Evolutionary conservation across 2,888 invertebrate species (phyloP), one percentile per base, ranked within the genome.

Genomic region (Pollenia angustigena): DNA sequence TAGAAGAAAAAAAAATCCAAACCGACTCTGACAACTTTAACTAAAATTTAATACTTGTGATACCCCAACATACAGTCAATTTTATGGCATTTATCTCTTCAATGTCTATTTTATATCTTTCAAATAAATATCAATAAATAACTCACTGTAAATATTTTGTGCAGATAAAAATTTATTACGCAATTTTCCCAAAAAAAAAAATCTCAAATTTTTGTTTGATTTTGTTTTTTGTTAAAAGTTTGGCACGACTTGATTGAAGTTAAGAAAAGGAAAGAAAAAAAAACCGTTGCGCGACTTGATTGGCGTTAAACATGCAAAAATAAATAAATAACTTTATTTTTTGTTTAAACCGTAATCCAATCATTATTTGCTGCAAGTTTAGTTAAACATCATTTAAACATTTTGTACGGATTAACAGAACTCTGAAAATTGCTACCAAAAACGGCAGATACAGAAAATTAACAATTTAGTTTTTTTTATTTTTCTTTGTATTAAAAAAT

Each of bases 61-160:
- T 32, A 52, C 69, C 10, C 52, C n/a, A 23, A 71, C 76, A 76
- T 60, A 56, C 62, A 82, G 76, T 62, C 54, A 82, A 82, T 82
- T 84, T 84, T 54, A 66, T 79, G 84, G 74, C 68, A 80, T 85
- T 85, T 85, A 85, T 85, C 84, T 85, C 76, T 56, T 83, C 83
- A 83, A 76, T 71, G 83, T 83, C 83, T 83, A 83, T 74, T 81
- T 83, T 64, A 71, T 74, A 85, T 85, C 84, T 80, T 58, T 69
- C 75, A 82, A 71, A 82, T 62, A 74, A 79, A 87, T 78, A 84
- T 81, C 87, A 84, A 81, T 87, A 87, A 87, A 87, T 87, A 87
- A 87, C 87, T 87, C 81, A 79, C 68, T 18, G 69, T 69, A 81
- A 84, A 81, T 84, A 84, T 84, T 76, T 87, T 87, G 50, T 44